Percentiles rank a stretch among this genome's conserved stretches.
phyloP scores from a whole-genome alignment of 2,888 invertebrate species.

The Sesia apiformis region DNA sequence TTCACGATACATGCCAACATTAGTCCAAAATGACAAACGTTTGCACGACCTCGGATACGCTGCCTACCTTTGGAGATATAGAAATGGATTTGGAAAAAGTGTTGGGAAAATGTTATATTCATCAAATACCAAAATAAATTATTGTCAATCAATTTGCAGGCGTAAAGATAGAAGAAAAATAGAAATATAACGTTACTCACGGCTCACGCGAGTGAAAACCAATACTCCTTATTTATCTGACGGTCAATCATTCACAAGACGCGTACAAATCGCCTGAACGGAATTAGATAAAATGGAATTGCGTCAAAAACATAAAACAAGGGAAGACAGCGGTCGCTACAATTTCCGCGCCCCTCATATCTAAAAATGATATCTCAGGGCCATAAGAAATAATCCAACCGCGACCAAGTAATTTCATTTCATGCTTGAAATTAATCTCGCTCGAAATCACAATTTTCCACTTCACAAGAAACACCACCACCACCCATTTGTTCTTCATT shows the following conservation, averaged over 20 bases:
- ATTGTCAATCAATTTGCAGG: too few species aligned
- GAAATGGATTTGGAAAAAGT: too few species aligned
- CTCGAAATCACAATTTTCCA: background rate
- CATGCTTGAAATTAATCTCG: background rate
- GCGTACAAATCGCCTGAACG: background rate
- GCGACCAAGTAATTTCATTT: background rate
- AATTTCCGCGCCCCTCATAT: background rate
- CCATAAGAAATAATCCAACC: background rate
- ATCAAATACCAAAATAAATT: too few species aligned
- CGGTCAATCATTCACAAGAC: background rate
- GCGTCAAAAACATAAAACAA: background rate
- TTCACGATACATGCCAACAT: too few species aligned
- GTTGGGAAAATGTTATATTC: too few species aligned
- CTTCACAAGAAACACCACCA: background rate
- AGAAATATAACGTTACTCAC: too few species aligned
- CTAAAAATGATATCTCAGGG: background rate
- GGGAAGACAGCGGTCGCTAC: conserved; percentile 1
- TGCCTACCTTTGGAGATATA: too few species aligned
- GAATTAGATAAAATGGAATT: background rate
- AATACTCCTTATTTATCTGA: background rate
- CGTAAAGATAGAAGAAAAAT: too few species aligned
- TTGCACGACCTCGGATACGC: too few species aligned
- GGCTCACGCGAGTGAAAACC: too few species aligned
- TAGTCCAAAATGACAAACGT: too few species aligned
- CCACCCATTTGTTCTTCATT: too few species aligned